A percentile compares a stretch with the other conserved stretches of the same genome.
phyloP scores from a whole-genome alignment of 2,113 vertebrate genomes.

The Rhinolophus sinicus region DNA sequence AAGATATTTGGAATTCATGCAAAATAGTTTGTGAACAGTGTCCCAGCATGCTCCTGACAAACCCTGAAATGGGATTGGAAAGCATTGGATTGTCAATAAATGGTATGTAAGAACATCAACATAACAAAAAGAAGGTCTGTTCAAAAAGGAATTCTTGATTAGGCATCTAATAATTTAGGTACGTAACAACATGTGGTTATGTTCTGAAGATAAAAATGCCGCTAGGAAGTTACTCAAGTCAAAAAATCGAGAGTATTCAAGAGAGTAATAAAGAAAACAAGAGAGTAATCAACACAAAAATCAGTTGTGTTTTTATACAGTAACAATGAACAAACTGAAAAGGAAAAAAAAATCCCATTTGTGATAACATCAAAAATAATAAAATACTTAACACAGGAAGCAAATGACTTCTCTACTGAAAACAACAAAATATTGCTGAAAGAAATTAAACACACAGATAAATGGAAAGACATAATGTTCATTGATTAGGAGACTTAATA shows the following conservation, averaged over 20 bases:
- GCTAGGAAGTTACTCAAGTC: neutral
- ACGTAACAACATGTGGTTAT: neutral
- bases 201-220: neutral
- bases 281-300: neutral
- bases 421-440: neutral
- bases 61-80: neutral
- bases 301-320: neutral
- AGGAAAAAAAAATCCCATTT: neutral
- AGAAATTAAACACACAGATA: neutral
- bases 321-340: neutral
- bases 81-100: slow-evolving; percentile 15
- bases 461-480: neutral
- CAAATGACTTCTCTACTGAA: neutral
- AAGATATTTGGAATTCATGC: neutral
- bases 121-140: neutral
- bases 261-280: neutral
- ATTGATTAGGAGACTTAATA: neutral
- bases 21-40: neutral
- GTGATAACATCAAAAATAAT: neutral
- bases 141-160: neutral
- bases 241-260: neutral
- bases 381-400: neutral
- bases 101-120: neutral
- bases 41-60: neutral
- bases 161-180: neutral